Evolutionary conservation across 2,888 invertebrate genomes (phyloP).

Genomic region (Heliconius charithonia): DNA sequence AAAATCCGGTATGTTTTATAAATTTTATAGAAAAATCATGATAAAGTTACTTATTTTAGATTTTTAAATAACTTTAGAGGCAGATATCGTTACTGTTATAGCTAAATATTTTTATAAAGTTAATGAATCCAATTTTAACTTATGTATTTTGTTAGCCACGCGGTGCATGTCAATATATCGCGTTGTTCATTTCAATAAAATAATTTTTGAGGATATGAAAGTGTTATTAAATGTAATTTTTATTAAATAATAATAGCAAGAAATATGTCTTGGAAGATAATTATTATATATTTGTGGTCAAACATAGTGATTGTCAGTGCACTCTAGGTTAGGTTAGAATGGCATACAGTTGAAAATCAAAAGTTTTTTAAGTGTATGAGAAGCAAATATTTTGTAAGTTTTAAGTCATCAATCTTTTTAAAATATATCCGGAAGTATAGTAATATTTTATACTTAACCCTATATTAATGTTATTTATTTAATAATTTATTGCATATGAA

Average conservation of each 20-base stretch:
- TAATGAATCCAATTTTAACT: conserved; percentile 4
- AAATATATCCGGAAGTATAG: neutral
- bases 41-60: conserved; percentile 1
- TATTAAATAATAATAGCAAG: neutral
- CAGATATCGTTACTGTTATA: neutral
- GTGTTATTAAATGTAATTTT: neutral
- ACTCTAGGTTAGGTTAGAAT: conserved; percentile 10
- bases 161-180: conserved; percentile 41
- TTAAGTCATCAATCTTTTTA: neutral
- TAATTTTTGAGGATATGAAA: neutral
- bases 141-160: conserved; percentile 44
- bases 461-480: neutral
- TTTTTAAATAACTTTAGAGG: neutral
- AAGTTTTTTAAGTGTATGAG: neutral
- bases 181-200: conserved; percentile 5
- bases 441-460: neutral
- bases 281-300: neutral
- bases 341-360: neutral
- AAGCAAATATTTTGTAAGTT: neutral
- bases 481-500: neutral
- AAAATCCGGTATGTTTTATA: conserved; percentile 88
- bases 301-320: neutral
- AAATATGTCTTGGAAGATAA: neutral
- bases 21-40: conserved; percentile 29
- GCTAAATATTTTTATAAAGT: neutral